phyloP scores from a whole-genome alignment of 2,888 invertebrate species.

The Athalia cordata region DNA sequence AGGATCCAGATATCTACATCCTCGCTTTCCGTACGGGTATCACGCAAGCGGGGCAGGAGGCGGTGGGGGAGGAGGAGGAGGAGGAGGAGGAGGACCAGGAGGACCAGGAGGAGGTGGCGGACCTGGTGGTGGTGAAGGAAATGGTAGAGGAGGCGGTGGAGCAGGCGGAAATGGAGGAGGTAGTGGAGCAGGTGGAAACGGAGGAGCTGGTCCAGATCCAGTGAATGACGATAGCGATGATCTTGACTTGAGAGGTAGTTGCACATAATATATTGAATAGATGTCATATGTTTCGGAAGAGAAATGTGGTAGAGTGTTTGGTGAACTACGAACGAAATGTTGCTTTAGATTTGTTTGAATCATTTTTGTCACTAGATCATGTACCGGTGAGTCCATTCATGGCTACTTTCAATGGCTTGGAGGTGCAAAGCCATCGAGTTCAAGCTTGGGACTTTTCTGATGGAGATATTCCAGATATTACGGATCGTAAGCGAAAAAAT shows the following conservation, averaged over 20 bases:
- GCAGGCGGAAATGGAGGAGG: not conserved
- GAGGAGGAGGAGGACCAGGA: conserved; percentile 45
- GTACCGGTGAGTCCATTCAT: conserved; percentile 54
- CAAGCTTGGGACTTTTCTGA: conserved; percentile 90
- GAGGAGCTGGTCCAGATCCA: conserved; percentile 56
- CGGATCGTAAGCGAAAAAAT: conserved; percentile 78
- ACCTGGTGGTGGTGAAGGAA: conserved; percentile 29
- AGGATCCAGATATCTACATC: conserved; percentile 51
- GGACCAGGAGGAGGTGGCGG: conserved; percentile 41
- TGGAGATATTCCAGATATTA: conserved; percentile 83
- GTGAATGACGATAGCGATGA: conserved; percentile 68
- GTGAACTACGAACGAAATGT: conserved; percentile 10
- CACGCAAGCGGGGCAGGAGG: conserved; percentile 1
- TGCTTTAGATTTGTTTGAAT: not conserved
- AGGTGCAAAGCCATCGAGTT: conserved; percentile 80
- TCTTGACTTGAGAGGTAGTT: conserved; percentile 61
- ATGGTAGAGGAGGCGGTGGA: not conserved
- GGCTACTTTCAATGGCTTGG: conserved; percentile 60
- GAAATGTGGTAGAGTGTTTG: too few relatives aligned
- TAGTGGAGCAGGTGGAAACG: conserved; percentile 9
- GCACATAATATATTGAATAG: not conserved
- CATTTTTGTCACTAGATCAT: conserved; percentile 55
- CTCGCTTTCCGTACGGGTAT: conserved; percentile 48
- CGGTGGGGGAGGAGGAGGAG: conserved; percentile 49
- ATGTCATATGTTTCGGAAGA: too few relatives aligned